Conservation (phyloP, 2,113 vertebrate genomes). For the Chamaetylas fuelleborni region DNA sequence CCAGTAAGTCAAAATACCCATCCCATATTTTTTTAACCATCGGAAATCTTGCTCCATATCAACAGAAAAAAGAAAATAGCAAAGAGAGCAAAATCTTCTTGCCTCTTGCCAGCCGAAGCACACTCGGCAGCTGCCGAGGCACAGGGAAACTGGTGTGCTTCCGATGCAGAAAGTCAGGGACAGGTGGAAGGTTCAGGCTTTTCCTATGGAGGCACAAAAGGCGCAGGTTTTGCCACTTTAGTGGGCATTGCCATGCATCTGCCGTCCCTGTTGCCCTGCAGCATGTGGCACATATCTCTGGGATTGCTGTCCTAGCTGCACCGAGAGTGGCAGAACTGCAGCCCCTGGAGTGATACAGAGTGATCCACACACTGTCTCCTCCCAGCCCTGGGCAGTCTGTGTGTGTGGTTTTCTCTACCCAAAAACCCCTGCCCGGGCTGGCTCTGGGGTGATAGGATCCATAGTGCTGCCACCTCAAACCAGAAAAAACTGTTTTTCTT, state of each 20-base stretch:
- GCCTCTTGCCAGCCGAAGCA: not conserved
- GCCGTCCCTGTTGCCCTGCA: not conserved
- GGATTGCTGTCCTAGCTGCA: not conserved
- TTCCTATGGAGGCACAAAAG: not conserved
- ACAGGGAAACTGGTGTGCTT: not conserved
- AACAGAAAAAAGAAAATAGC: not conserved
- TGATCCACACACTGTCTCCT: not conserved
- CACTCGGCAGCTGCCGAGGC: accelerated
- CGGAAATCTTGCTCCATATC: not conserved
- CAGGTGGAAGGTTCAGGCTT: not conserved
- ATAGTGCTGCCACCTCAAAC: accelerated
- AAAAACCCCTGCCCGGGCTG: not conserved
- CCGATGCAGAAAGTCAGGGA: not conserved
- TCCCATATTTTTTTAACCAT: not conserved
- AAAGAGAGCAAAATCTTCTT: not conserved
- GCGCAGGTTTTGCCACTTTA: not conserved
- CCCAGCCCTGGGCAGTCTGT: not conserved
- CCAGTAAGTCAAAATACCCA: not conserved
- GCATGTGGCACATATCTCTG: not conserved
- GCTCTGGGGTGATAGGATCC: not conserved
- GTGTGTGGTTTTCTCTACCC: not conserved
- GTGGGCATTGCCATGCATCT: not conserved
- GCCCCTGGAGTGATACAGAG: not conserved
- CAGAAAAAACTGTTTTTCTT: not conserved
- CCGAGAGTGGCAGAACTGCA: accelerated